A percentile compares a stretch with the other conserved stretches of the same genome.
phyloP scores from a whole-genome alignment of 2,797 vertebrate species.

The Tauraco hartlaubi region DNA sequence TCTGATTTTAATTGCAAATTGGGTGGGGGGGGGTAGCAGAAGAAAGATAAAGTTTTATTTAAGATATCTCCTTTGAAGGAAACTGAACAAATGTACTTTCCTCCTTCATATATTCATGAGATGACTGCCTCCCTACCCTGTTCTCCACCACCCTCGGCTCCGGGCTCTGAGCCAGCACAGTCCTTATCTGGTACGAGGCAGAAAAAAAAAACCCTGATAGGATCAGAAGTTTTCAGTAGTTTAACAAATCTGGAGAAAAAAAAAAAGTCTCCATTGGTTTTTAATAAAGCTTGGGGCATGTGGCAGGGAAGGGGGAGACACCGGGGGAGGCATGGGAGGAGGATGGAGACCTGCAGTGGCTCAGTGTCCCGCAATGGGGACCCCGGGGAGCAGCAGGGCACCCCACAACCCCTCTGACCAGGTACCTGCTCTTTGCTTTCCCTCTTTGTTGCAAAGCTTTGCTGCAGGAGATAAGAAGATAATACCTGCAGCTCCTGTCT shows the following conservation, averaged over 20 bases:
- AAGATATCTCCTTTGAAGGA: slow-evolving; percentile 49
- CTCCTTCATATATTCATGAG: slow-evolving; percentile 60
- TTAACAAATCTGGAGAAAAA: neutral
- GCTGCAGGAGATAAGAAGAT: neutral
- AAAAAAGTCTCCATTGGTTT: neutral
- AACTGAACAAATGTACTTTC: slow-evolving; percentile 63
- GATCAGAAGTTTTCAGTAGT: slow-evolving; percentile 45
- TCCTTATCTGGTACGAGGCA: slow-evolving; percentile 55
- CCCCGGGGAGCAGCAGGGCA: fast-evolving
- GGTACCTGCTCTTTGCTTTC: fast-evolving
- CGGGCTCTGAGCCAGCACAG: slow-evolving; percentile 39
- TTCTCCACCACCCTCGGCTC: slow-evolving; percentile 33
- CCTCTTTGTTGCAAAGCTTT: neutral
- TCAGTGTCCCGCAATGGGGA: neutral
- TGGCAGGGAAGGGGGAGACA: neutral
- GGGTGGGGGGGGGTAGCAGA: neutral
- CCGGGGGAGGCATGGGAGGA: neutral
- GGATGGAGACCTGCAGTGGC: fast-evolving
- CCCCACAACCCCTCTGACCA: neutral
- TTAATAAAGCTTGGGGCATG: neutral
- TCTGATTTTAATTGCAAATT: slow-evolving; percentile 57
- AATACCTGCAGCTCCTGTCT: neutral
- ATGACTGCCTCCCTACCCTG: slow-evolving; percentile 31
- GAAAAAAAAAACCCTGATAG: neutral
- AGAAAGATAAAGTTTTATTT: slow-evolving; percentile 31